phyloP scores from a whole-genome alignment of 2,888 invertebrate genomes.

The Anoncus sp. region DNA sequence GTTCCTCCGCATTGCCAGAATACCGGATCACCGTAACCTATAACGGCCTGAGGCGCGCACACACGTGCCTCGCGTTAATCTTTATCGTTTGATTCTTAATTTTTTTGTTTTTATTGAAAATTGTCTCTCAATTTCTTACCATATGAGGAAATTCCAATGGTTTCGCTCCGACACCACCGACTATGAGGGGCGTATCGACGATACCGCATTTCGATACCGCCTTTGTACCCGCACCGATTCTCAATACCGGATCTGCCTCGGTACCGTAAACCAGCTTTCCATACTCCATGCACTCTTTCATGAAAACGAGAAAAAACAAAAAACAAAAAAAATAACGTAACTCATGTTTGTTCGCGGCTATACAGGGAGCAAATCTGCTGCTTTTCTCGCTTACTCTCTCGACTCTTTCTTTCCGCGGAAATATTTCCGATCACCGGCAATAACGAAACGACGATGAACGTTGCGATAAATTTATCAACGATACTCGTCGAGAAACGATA shows the following conservation, averaged over 20 bases:
- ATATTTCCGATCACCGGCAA: conserved; percentile 10
- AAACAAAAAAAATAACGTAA: background rate
- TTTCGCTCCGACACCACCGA: conserved; percentile 82
- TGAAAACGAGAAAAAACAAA: conserved; percentile 11
- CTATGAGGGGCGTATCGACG: conserved; percentile 81
- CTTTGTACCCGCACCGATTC: conserved; percentile 69
- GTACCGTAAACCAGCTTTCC: conserved; percentile 79
- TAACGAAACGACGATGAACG: background rate
- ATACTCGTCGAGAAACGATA: background rate
- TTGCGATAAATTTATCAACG: background rate
- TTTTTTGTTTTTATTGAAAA: too few relatives aligned
- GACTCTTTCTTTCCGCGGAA: conserved; percentile 58
- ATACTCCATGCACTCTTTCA: conserved; percentile 83
- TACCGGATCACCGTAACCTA: conserved; percentile 72
- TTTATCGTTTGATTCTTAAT: too few relatives aligned
- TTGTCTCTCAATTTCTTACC: too few relatives aligned
- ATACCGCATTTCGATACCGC: conserved; percentile 81
- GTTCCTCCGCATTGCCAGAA: conserved; percentile 77
- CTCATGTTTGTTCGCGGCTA: too few relatives aligned
- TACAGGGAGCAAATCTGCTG: too few relatives aligned
- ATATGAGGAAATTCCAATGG: conserved; percentile 86
- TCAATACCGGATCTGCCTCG: conserved; percentile 77
- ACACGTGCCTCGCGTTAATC: too few relatives aligned
- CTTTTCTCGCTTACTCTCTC: conserved; percentile 59
- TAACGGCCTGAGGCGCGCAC: conserved; percentile 64